Conservation (phyloP, 92 coral and sea anemone genomes). For the Nematostella vectensis region DNA sequence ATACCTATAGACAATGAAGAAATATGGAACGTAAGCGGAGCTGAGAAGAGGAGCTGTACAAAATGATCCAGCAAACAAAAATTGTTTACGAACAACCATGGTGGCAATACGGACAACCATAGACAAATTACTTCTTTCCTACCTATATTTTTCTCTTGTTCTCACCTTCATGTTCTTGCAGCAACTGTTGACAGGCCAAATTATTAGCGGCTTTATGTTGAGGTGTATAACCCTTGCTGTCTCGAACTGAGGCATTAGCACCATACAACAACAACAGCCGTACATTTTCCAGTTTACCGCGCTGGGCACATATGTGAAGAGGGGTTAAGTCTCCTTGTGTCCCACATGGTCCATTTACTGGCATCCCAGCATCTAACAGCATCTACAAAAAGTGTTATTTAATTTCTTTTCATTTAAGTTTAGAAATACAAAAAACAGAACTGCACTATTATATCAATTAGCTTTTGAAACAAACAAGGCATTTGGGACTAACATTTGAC, state of each 20-base stretch:
- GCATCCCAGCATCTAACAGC: conserved; percentile 51
- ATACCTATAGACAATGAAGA: no score
- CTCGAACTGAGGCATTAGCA: conserved; percentile 42
- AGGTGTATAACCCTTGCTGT: conserved; percentile 51
- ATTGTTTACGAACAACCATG: no score
- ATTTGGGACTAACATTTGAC: no score
- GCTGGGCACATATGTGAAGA: conserved; percentile 51
- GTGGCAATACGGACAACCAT: no score
- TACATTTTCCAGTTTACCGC: conserved; percentile 42
- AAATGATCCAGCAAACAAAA: no score
- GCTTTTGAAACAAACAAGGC: not conserved
- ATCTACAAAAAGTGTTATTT: conserved; percentile 37
- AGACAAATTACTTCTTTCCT: no score
- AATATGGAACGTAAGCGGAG: no score
- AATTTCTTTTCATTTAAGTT: no score
- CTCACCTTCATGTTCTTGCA: conserved; percentile 57
- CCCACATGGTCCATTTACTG: conserved; percentile 43
- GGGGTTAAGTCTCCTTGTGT: conserved; percentile 40
- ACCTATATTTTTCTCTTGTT: no score
- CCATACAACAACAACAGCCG: conserved; percentile 54
- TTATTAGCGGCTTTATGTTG: conserved; percentile 40
- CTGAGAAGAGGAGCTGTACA: no score
- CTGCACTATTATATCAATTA: no score
- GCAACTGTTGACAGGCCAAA: conserved; percentile 36
- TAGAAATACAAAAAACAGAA: no score